These are phyloP conservation scores for Labroides dimidiatus DNA, from an alignment of 2,797 vertebrate species.

Conservation along the genomic window DNA sequence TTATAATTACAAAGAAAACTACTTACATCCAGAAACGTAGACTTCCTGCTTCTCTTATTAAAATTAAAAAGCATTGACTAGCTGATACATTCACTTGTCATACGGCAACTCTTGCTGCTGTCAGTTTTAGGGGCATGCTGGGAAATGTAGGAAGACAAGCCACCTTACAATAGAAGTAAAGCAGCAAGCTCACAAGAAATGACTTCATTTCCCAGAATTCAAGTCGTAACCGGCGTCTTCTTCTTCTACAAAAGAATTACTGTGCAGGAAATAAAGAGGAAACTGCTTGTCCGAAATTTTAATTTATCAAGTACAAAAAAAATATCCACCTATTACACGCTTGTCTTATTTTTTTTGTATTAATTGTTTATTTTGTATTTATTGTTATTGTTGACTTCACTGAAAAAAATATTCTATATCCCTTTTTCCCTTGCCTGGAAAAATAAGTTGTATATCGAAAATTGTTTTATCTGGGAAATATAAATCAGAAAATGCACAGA, in stretches of 20 bases:
- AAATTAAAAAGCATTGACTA: not conserved
- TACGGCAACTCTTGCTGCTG: conserved; percentile 6
- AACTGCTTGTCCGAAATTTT: too few species aligned
- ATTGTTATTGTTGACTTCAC: too few species aligned
- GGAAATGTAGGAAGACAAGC: conserved; percentile 51
- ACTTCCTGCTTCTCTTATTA: not conserved
- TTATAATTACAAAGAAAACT: not conserved
- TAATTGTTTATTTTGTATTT: too few species aligned
- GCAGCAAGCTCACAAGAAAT: accelerated
- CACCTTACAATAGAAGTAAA: accelerated
- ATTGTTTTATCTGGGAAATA: too few species aligned
- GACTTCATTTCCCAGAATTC: conserved; percentile 64
- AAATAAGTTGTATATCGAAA: too few species aligned
- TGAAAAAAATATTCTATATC: too few species aligned
- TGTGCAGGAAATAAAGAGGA: not conserved
- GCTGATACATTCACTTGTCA: conserved; percentile 28
- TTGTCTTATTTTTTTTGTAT: too few species aligned
- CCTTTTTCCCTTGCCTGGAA: too few species aligned
- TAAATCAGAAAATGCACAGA: too few species aligned
- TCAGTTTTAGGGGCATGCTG: conserved; percentile 1
- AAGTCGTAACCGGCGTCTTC: accelerated
- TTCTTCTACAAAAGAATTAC: conserved; percentile 10
- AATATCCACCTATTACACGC: too few species aligned
- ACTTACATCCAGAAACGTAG: conserved; percentile 39
- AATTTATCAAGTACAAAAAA: too few species aligned